Base-by-base conservation (phyloP, 1,140 invertebrate genomes). In the Halesus radiatus region DNA sequence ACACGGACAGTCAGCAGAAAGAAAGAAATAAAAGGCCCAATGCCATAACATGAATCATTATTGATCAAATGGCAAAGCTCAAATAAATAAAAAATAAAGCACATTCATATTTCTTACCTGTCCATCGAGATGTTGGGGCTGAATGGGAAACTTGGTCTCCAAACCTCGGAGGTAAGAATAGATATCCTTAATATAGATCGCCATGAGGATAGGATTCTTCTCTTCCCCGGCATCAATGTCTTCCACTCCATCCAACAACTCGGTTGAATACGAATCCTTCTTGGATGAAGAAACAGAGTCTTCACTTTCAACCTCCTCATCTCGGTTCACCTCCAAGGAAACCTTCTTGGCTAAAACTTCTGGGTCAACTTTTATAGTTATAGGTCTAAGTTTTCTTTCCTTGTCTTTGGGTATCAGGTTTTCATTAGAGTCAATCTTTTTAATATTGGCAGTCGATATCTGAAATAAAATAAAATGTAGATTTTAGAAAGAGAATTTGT, bases 171-270 rank as follows among this genome's bases (percentile, higher is more conserved):
- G 89, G 87, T 98, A 97, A 15, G 88, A 86, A 85, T 96, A 97
- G 85, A 98, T 98, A 81, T 97, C 95, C 81, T 95, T 94, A 64
- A 95, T 94, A 86, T 97, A 97, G 81, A 94, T 92, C 29, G 93
- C 92, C 85, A 96, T 94, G 80, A 97, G 90, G 84, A 94, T 92
- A 6, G 95, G 95, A 75, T 85, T 89, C 32, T 87, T 85, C 85
- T 96, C 95, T 60, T 93, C 91, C 72, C 86, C 88, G 84, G 95
- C 94, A 81, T 94, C 92, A 84, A 93, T 92, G 87, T 97, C 96
- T 83, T 89, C 88, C 83, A 90, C 87, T 32, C 88, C 86, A 56
- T 84, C 78, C 0, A 88, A 87, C 20, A 89, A 79, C 52, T 79
- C 74, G 4, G 85, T 85, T 18, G 84, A 82, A 78, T 81, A 79